Base-by-base conservation (phyloP, 2,113 vertebrate species). In the Equus quagga region DNA sequence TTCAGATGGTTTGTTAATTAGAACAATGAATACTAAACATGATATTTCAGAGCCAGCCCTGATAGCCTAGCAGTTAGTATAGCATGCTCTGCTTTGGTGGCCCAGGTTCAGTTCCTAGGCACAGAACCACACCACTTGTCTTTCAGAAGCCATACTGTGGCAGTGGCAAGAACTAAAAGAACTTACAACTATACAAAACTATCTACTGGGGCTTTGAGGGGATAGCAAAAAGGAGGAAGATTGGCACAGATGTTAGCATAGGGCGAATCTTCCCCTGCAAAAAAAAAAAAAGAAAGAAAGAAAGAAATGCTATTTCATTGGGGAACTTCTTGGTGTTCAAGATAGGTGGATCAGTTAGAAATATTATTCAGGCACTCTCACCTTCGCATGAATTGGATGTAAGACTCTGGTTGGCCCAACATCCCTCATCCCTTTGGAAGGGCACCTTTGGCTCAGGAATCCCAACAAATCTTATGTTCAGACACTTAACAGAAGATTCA, bases 1-100 rank as follows among this genome's bases (percentile, higher is more conserved):
- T 93, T 91, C 75, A 88, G 44, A 94, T 49, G n/a, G n/a, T 36
- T 69, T 92, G 46, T 85, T 85, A 44, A 85, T 70, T 89, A 89
- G 5, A 94, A 72, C 82, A 95, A 96, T 41, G 19, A 44, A 89
- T 26, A 88, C n/a, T 88, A 91, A 24, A 91, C 91, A 94, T 67
- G 46, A 26, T 73, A 70, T 51, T 96, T 41, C 36, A 41, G 36
- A 41, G 36, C 36, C 36, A 41, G 36, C 36, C 36, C 36, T 41
- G 36, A 41, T 41, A 41, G 36, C 36, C 36, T 41, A 41, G 36
- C 36, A 41, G 36, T 41, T 41, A 41, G 36, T 41, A 41, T 41
- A 41, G 36, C 36, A 41, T 41, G 36, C 36, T 41, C 36, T 41
- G 36, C 36, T 41, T 41, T 41, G 36, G 36, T 41, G 36, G 36